These are phyloP conservation scores for Macrosteles quadrilineatus DNA, from an alignment of 1,140 invertebrate species.

Conservation along the genomic window DNA sequence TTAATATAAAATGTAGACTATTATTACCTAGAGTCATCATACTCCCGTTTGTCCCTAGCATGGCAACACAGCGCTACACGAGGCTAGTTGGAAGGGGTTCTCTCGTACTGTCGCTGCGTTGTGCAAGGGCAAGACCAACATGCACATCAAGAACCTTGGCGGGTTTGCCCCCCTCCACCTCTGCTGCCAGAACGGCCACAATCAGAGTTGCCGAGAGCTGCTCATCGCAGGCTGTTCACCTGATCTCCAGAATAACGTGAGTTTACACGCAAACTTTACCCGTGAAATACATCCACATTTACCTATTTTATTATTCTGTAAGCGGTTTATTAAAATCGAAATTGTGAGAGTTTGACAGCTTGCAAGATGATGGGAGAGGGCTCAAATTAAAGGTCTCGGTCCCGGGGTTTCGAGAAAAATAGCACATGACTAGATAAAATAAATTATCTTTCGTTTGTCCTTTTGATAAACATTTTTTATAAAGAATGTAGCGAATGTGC, in stretches of 20 bases:
- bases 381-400: too few relatives aligned
- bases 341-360: too few relatives aligned
- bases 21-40: neutral
- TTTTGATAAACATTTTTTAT: too few relatives aligned
- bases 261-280: constrained; percentile 56
- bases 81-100: constrained; percentile 93
- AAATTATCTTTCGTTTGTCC: too few relatives aligned
- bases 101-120: constrained; percentile 81
- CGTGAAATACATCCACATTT: too few relatives aligned
- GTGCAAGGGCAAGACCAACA: constrained; percentile 65
- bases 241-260: constrained; percentile 89
- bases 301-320: too few relatives aligned
- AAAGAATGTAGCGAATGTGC: too few relatives aligned
- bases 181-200: constrained; percentile 94
- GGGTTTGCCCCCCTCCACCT: constrained; percentile 93
- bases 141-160: constrained; percentile 78
- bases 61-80: constrained; percentile 91
- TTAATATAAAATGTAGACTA: constrained; percentile 1
- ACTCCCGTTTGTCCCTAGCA: constrained; percentile 66
- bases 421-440: too few relatives aligned
- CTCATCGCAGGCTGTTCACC: constrained; percentile 84
- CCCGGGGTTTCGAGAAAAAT: too few relatives aligned
- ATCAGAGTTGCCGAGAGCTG: constrained; percentile 89
- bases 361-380: too few relatives aligned
- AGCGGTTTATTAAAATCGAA: too few relatives aligned